Evolutionary conservation across 2,888 invertebrate genomes (phyloP).

Genomic region (Augiades crinisus): DNA sequence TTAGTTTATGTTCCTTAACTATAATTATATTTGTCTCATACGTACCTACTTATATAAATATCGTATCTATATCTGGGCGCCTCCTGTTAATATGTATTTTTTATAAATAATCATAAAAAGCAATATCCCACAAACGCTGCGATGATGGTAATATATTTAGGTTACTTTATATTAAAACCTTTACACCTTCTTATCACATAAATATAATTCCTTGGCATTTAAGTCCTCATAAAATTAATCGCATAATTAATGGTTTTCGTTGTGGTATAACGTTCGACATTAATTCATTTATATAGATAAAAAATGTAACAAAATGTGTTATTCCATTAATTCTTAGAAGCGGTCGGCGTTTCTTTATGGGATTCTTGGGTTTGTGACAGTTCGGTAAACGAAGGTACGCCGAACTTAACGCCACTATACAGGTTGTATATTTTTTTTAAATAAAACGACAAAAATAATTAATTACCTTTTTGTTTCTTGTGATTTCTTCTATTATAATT

Average conservation of each 20-base stretch:
- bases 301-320: conserved; percentile 21
- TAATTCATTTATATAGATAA: conserved; percentile 14
- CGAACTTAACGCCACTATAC: conserved; percentile 25
- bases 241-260: conserved; percentile 6
- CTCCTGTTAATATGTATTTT: too few relatives aligned
- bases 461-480: too few relatives aligned
- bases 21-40: too few relatives aligned
- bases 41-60: too few relatives aligned
- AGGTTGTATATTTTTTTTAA: conserved; percentile 4
- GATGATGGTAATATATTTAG: background rate
- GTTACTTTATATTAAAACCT: background rate
- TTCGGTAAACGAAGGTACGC: conserved; percentile 25
- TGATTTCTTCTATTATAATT: too few relatives aligned
- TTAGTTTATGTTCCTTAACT: too few relatives aligned
- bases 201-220: conserved; percentile 4
- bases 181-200: conserved; percentile 6
- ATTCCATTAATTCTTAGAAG: conserved; percentile 23
- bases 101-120: too few relatives aligned
- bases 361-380: conserved; percentile 21
- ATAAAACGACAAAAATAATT: too few relatives aligned
- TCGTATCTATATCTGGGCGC: too few relatives aligned
- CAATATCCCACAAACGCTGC: too few relatives aligned
- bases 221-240: conserved; percentile 13
- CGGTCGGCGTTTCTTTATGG: conserved; percentile 20
- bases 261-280: conserved; percentile 6